phyloP scores from a whole-genome alignment of 2,113 vertebrate genomes.

The Tupaia tana region DNA sequence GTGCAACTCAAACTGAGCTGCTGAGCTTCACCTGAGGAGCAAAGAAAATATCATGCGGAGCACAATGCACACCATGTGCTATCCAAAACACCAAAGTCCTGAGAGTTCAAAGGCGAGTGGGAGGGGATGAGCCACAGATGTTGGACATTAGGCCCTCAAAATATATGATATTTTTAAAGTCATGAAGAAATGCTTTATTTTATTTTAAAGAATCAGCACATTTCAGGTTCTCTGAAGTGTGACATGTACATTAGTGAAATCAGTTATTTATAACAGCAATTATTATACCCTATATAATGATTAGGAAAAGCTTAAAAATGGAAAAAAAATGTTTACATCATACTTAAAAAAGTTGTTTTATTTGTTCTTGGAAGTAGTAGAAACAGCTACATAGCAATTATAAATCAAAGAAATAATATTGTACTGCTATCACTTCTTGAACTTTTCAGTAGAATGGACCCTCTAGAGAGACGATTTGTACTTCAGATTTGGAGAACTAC shows the following conservation, averaged over 20 bases:
- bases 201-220: neutral
- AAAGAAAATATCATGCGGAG: too few relatives aligned
- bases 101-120: too few relatives aligned
- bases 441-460: neutral
- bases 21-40: too few relatives aligned
- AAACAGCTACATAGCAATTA: slow-evolving; percentile 1
- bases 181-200: neutral
- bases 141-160: too few relatives aligned
- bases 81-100: too few relatives aligned
- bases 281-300: neutral
- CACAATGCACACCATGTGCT: too few relatives aligned
- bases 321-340: neutral
- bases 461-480: neutral
- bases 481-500: neutral
- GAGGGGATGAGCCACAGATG: too few relatives aligned
- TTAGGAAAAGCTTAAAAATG: neutral
- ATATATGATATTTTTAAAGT: neutral
- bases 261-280: slow-evolving; percentile 1
- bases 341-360: neutral
- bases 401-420: neutral
- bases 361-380: neutral
- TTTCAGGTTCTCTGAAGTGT: neutral
- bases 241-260: neutral
- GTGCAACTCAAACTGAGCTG: too few relatives aligned
- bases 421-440: neutral